A percentile compares a stretch with the other conserved stretches of the same genome.
Conservation (phyloP, 2,797 vertebrate genomes). For the Pseudopleuronectes americanus region DNA sequence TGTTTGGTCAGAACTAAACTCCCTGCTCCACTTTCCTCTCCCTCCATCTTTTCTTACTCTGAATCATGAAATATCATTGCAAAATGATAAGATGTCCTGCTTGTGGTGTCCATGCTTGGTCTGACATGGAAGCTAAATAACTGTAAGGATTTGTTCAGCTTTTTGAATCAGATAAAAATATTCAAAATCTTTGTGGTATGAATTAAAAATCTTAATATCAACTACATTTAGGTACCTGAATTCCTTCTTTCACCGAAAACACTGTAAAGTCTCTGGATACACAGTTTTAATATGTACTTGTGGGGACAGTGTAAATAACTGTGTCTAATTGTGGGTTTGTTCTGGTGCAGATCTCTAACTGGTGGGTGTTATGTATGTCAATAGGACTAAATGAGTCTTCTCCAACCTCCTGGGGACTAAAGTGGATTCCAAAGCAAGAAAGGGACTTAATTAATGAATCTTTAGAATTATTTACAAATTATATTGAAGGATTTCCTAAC, state of each 20-base stretch:
- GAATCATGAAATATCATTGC: conserved; percentile 16
- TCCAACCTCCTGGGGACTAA: conserved; percentile 48
- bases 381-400: conserved; percentile 45
- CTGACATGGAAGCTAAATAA: neutral
- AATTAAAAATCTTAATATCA: neutral
- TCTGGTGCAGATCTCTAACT: conserved; percentile 33
- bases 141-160: conserved; percentile 1
- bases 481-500: conserved; percentile 14
- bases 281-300: neutral
- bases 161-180: neutral
- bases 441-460: conserved; percentile 58
- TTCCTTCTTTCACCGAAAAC: conserved; percentile 8
- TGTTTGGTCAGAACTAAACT: conserved; percentile 70
- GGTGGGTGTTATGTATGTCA: conserved; percentile 53
- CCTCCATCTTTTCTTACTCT: conserved; percentile 31
- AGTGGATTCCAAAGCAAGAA: conserved; percentile 46
- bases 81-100: neutral
- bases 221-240: neutral
- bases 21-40: conserved; percentile 53
- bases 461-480: conserved; percentile 40
- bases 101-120: neutral
- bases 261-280: neutral
- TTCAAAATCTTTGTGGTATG: neutral
- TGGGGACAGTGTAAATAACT: conserved; percentile 26
- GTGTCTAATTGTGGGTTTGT: conserved; percentile 27